Base-by-base conservation (phyloP, 2,113 vertebrate species). In the Silurus asotus region DNA sequence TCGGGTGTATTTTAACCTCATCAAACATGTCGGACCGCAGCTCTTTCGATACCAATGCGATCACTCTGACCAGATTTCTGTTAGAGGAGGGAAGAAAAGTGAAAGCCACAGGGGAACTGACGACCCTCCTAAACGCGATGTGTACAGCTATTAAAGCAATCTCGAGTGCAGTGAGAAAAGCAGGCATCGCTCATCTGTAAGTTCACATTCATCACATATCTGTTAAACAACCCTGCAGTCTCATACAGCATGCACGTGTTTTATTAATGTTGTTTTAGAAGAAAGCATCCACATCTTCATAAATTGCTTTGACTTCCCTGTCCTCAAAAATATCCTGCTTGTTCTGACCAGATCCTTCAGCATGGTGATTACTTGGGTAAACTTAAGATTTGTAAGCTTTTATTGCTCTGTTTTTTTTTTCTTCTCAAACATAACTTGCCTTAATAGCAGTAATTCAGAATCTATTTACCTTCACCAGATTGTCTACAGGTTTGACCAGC, bases 71-170 rank as follows among this genome's bases (percentile, higher is more conserved):
- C 90, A 95, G 97, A 88, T 99, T 99, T 90, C 96, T 99, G 62
- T 94, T 97, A 94, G 97, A 99, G 92, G 96, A 98, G 87, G 97
- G 97, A 86, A 94, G 96, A 90, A 96, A 94, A 92, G 97, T 95
- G 5, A 93, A 95, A 0, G 95, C 97, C 28, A 99, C 96, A 0
- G 98, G 98, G 4, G 97, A 98, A 92, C 90, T 99, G 89, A 99
- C 97, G n/a, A 98, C 96, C 86, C 95, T 99, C 79, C 95, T 99
- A 82, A 99, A 96, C 91, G 94, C 97, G 6, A 94, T 99, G 88
- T 98, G 97, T 94, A 97, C 97, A 0, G 97, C 98, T 10, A 89
- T 99, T 91, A 98, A 99, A 93, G 98, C 97, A 87, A 99, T 99
- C 90, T 98, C 97, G 75, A 95, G 95, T 0, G 98, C 97, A 0